Evolutionary conservation across 2,888 invertebrate species (phyloP).

Genomic region (Keiferia lycopersicella): DNA sequence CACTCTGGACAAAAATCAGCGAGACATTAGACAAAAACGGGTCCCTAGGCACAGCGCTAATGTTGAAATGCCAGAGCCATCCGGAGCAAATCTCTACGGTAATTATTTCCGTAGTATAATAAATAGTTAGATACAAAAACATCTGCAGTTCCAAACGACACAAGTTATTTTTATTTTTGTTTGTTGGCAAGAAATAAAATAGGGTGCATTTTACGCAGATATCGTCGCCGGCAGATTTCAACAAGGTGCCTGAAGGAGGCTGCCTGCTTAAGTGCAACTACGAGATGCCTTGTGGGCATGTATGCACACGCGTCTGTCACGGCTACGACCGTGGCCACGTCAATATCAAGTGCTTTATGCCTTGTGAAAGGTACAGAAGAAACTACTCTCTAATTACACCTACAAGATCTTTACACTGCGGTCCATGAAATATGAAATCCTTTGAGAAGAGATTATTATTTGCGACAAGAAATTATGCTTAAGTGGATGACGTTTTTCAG

Average conservation of each 20-base stretch:
- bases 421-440: neutral
- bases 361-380: constrained; percentile 70
- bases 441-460: too few relatives aligned
- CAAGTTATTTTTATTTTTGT: too few relatives aligned
- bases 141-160: too few relatives aligned
- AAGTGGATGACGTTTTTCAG: constrained; percentile 47
- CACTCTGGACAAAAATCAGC: constrained; percentile 80
- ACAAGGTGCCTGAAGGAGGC: constrained; percentile 81
- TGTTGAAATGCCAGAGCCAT: constrained; percentile 78
- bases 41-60: constrained; percentile 66
- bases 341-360: constrained; percentile 65
- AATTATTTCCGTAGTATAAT: neutral
- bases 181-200: neutral
- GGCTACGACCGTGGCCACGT: constrained; percentile 77
- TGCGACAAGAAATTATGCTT: neutral
- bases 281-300: constrained; percentile 82
- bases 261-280: constrained; percentile 79
- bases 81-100: constrained; percentile 60
- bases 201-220: constrained; percentile 42
- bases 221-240: constrained; percentile 62
- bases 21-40: constrained; percentile 63
- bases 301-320: constrained; percentile 83
- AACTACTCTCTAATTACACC: neutral
- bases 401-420: neutral
- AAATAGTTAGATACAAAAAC: too few relatives aligned